These are phyloP conservation scores for Lepidurus arcticus DNA, from an alignment of 1,140 invertebrate species.

Conservation along the genomic window DNA sequence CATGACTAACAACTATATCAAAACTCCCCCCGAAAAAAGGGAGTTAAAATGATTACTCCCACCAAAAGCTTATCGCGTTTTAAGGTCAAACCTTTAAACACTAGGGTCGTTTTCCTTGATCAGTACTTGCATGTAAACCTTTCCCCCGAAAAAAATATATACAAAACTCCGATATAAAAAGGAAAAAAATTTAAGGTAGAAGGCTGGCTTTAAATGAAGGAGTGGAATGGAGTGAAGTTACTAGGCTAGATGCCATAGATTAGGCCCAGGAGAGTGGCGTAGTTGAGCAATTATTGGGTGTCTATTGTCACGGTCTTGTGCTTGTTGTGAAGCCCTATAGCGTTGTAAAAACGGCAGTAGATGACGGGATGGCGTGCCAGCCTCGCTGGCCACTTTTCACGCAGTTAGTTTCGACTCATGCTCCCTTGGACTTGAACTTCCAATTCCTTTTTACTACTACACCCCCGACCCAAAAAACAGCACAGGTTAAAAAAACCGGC, in stretches of 20 bases:
- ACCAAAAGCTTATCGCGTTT: no score
- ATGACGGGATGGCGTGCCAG: conserved; percentile 1
- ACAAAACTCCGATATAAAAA: no score
- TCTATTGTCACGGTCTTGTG: conserved; percentile 12
- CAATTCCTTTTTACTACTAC: no score
- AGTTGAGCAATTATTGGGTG: conserved; percentile 21
- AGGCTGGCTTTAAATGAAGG: background rate
- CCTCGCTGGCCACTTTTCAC: background rate
- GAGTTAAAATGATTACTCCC: background rate
- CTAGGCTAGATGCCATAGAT: background rate
- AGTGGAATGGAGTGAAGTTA: background rate
- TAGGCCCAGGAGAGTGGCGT: background rate
- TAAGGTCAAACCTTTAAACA: no score
- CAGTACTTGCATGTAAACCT: no score
- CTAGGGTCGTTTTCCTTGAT: no score
- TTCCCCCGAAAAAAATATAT: no score
- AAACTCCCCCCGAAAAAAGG: background rate
- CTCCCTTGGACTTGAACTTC: no score
- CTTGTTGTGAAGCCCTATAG: background rate
- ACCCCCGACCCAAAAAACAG: no score
- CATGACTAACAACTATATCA: conserved; percentile 19
- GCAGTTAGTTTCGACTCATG: no score
- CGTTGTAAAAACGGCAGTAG: conserved; percentile 2
- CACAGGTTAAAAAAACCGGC: no score
- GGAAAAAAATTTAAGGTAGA: background rate